A percentile compares a stretch with the other conserved stretches of the same genome.
These are phyloP conservation scores for Drosophila nr. fundita DNA, from an alignment of 2,888 invertebrate genomes.

Conservation along the genomic window DNA sequence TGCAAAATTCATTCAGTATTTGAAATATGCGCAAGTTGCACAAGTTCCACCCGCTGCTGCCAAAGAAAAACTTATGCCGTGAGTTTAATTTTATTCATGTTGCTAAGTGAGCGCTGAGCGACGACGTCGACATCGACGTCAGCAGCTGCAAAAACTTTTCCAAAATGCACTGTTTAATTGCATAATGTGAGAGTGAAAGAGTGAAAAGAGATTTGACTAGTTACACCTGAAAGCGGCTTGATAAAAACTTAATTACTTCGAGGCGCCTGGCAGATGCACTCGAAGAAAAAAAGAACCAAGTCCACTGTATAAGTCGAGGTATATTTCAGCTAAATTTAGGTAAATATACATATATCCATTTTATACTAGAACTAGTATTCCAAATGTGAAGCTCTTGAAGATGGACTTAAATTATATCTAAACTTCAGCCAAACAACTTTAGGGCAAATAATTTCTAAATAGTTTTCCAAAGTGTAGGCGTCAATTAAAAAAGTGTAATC, in stretches of 20 bases:
- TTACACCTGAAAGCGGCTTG: constrained; percentile 61
- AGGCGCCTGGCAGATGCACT: not conserved
- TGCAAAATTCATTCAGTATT: constrained; percentile 81
- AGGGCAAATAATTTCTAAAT: not conserved
- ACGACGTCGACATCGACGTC: constrained; percentile 28
- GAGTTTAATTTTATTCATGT: constrained; percentile 80
- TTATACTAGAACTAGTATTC: not conserved
- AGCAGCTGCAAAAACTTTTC: constrained; percentile 50
- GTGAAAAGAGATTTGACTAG: constrained; percentile 62
- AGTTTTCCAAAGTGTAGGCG: not conserved
- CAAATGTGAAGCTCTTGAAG: not conserved
- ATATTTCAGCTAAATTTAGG: not conserved
- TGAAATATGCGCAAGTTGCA: constrained; percentile 77
- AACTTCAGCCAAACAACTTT: not conserved
- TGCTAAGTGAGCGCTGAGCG: constrained; percentile 78
- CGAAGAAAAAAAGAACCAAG: not conserved
- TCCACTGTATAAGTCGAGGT: not conserved
- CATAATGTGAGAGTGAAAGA: constrained; percentile 72
- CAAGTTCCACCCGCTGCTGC: constrained; percentile 52
- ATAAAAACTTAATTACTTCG: constrained; percentile 16
- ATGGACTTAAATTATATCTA: not conserved
- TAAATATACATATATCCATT: not conserved
- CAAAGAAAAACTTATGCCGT: constrained; percentile 70
- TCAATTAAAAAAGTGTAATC: not conserved
- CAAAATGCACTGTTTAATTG: constrained; percentile 77